Evolutionary conservation across 2,888 invertebrate genomes (phyloP), one percentile per base, ranked within the genome.

Genomic region (Shargacucullia verbasci): DNA sequence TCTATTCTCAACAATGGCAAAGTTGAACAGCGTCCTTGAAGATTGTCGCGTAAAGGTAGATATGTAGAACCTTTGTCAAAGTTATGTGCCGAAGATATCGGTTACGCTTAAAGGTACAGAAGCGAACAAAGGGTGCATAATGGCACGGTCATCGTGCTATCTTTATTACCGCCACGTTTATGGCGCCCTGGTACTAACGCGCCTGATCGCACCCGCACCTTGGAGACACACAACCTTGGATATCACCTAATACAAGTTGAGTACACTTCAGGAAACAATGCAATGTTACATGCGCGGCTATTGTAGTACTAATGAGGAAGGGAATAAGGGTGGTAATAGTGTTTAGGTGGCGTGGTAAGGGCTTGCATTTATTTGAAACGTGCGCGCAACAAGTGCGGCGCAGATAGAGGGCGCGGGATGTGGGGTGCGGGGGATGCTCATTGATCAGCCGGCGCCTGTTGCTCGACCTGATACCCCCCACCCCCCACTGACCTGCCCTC

Each of bases 341-440:
- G 29, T 64, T 64, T 37, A 46, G 41, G 29, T 49, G 33, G 27
- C 47, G 40, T 34, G 50, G 15, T 25, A 34, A 46, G 38, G 58
- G 68, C 63, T 68, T 75, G 72, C 70, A 71, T 72, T 70, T 70
- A 76, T 78, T 79, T 77, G 77, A 76, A 80, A 75, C 69, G 82
- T 83, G 84, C 88, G 92, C 92, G 91, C 92, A 92, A 92, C 92
- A 92, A 92, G 92, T 92, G 90, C 85, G 88, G 90, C 90, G 91
- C 91, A 90, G 88, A 82, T 82, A 78, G 76, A 58, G 41, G 70
- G 53, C 50, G 69, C 55, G 76, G 79, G 76, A 69, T 61, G 76
- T 69, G 76, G 80, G 77, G 70, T 58, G 63, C 78, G 71, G 83
- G 80, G 81, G 78, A 60, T 59, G 70, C 81, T 90, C 92, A 92